phyloP scores from a whole-genome alignment of 2,888 invertebrate genomes.

The Agonopterix subpropinquella region DNA sequence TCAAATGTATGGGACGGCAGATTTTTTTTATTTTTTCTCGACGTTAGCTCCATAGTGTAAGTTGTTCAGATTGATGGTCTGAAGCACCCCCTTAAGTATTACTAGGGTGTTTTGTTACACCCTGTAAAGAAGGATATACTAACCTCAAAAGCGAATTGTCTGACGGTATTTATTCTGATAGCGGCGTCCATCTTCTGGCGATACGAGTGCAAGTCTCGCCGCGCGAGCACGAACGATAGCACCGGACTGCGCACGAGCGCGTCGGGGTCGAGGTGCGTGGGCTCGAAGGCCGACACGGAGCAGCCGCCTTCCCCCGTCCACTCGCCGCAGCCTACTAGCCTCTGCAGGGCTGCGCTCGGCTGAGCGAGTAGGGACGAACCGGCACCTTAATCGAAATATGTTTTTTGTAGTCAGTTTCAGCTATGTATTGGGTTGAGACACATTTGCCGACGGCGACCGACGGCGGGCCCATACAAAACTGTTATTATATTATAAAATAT shows the following conservation, averaged over 20 bases:
- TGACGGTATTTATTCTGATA: slow-evolving; percentile 84
- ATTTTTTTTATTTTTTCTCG: too few species aligned
- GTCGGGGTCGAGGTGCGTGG: slow-evolving; percentile 62
- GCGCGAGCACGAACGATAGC: slow-evolving; percentile 89
- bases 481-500: too few species aligned
- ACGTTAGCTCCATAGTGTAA: too few species aligned
- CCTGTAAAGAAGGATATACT: slow-evolving; percentile 5
- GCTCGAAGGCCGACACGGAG: slow-evolving; percentile 53
- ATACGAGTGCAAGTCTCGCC: slow-evolving; percentile 89
- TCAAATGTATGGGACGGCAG: too few species aligned
- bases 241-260: slow-evolving; percentile 87
- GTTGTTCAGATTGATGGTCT: too few species aligned
- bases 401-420: too few species aligned
- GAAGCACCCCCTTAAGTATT: too few species aligned
- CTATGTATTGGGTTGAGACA: too few species aligned
- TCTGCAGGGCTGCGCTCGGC: slow-evolving; percentile 91
- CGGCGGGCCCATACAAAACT: too few species aligned
- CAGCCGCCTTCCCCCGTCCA: slow-evolving; percentile 25
- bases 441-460: too few species aligned
- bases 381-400: slow-evolving; percentile 66
- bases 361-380: slow-evolving; percentile 90
- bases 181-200: slow-evolving; percentile 93
- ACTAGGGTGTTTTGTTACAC: too few species aligned
- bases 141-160: slow-evolving; percentile 92
- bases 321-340: slow-evolving; percentile 76